Evolutionary conservation across 2,888 invertebrate genomes (phyloP), one percentile per base, ranked within the genome.

Genomic region (Pharmacophagus antenor): DNA sequence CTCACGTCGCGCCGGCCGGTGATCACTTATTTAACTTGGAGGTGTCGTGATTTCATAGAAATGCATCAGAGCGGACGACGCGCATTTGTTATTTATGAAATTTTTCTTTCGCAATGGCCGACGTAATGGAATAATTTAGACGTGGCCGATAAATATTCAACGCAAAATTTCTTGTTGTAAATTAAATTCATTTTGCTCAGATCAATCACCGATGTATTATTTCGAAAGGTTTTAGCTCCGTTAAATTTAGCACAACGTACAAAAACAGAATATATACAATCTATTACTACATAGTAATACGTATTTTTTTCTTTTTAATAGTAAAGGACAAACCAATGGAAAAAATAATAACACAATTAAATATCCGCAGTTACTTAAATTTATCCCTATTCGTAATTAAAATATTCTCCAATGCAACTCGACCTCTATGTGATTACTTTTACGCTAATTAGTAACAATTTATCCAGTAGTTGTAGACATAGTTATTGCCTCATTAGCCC

Each of bases 11-110:
- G 68, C 62, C 78, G 78, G 74, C 80, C 83, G 82, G 85, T 87
- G 86, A 88, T 89, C 86, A 86, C 85, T 88, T 89, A 88, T 89
- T 88, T 88, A 88, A 85, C 88, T 85, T 79, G 71, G 74, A 77
- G 80, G 76, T 78, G 79, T 79, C 78, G 84, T 88, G 89, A 89
- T 90, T 88, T 80, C 72, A 82, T 79, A 82, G 84, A 87, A 88
- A 80, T 79, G 78, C 82, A 80, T 67, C 75, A 76, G 71, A 78
- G 77, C 78, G 81, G 79, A 79, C 82, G 70, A 73, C 70, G 69
- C 70, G 77, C 79, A 83, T 83, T 87, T 84, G 81, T 84, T 87
- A 86, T 88, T 88, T 86, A 86, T 84, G 79, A 84, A 80, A 75
- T 84, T 82, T 37, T 81, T 79, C 79, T 82, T 80, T 79, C 72